Conservation (phyloP, 2,113 vertebrate genomes). For the Telmatochromis sp. region DNA sequence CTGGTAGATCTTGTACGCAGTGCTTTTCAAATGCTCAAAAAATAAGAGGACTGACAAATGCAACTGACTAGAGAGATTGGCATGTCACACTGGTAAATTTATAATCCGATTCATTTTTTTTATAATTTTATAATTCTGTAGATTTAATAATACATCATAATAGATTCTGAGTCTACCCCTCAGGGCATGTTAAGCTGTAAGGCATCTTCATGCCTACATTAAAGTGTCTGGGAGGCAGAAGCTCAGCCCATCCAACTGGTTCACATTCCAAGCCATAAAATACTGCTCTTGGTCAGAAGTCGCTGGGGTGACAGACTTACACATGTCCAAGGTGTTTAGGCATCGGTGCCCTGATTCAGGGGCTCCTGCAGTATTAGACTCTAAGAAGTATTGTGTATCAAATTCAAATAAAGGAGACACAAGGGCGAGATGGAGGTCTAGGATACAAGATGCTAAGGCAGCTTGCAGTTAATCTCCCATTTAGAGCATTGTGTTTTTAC, state of each 20-base stretch:
- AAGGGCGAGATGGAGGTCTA: background rate
- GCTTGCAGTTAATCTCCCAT: background rate
- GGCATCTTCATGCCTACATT: background rate
- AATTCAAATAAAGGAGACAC: background rate
- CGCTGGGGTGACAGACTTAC: background rate
- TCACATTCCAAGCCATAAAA: background rate
- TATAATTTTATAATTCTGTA: background rate
- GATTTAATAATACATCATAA: background rate
- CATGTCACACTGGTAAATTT: background rate
- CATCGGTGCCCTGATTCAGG: fast-evolving
- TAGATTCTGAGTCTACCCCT: background rate
- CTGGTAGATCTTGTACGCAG: background rate
- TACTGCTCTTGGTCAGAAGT: background rate
- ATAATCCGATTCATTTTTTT: background rate
- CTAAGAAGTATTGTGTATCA: background rate
- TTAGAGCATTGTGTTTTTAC: fast-evolving
- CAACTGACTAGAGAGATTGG: fast-evolving
- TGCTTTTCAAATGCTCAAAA: background rate
- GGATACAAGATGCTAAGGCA: background rate
- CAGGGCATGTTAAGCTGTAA: background rate
- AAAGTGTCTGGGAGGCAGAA: background rate
- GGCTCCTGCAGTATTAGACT: background rate
- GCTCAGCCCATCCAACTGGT: background rate
- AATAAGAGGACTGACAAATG: background rate
- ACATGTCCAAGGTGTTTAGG: background rate